Evolutionary conservation across 2,797 vertebrate species (phyloP), one percentile per base, ranked within the genome.

Genomic region (Anabas testudineus): DNA sequence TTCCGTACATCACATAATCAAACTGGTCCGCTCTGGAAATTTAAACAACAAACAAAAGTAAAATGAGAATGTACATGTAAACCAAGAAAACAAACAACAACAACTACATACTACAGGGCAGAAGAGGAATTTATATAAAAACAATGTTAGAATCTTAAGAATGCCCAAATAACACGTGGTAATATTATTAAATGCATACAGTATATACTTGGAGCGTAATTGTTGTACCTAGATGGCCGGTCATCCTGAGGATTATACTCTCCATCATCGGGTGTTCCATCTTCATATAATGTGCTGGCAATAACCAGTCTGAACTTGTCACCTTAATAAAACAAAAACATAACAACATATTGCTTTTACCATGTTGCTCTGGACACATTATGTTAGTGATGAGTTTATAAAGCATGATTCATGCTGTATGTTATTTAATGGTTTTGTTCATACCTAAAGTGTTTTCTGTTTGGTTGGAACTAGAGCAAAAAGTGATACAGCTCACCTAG

Each of bases 1-100:
- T 99, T 59, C 98, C 98, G 0, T 99, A 99, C 98, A 99, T 99
- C 24, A 98, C 98, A 0, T 99, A 99, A 81, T 99, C 98, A 81
- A 99, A 99, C 80, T 99, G 98, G 91, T 99, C 97, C 3, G 97
- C 97, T 90, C 98, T 99, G 83, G 0, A 80, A 82, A 78, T 68
- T 4, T n/a, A 36, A 67, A 52, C 2, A 72, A n/a, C n/a, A n/a
- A n/a, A n/a, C n/a, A n/a, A n/a, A 59, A 53, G 21, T 46, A 18
- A 53, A 57, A 64, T n/a, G 3, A 51, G 21, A 62, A 13, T 0
- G 41, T 7, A 67, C 41, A 28, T 45, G 2, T 36, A 12, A 48
- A 70, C 60, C 1, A 16, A 60, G n/a, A 1, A 43, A 45, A 21
- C 34, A 16, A 22, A 28, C 3, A n/a, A n/a, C n/a, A n/a, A n/a